Evolutionary conservation across 2,113 vertebrate genomes (phyloP).

Genomic region (Rissa tridactyla): DNA sequence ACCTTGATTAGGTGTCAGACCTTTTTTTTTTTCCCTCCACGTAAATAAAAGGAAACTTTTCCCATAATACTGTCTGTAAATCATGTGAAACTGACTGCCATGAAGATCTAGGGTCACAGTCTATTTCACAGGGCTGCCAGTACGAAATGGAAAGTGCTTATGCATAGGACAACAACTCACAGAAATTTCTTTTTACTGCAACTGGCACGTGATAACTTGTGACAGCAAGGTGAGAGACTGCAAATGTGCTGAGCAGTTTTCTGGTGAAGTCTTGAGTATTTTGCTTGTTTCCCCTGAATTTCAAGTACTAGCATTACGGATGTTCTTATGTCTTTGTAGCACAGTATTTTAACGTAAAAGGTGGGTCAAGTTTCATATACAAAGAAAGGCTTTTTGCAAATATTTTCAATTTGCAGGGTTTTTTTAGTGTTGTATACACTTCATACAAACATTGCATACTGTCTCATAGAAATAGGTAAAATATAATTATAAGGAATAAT

Average conservation of each 20-base stretch:
- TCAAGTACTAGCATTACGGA: not conserved
- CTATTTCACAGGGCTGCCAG: not conserved
- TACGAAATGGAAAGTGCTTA: not conserved
- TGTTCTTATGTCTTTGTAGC: not conserved
- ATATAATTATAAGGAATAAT: not conserved
- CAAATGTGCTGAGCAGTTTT: not conserved
- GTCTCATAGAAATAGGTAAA: not conserved
- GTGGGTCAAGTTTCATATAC: not conserved
- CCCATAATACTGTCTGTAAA: not conserved
- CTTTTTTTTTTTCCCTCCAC: not conserved
- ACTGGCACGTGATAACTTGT: not conserved
- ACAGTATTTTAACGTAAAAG: not conserved
- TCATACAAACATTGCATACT: not conserved
- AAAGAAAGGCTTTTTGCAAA: not conserved
- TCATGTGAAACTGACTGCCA: not conserved
- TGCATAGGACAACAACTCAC: not conserved
- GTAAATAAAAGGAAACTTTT: not conserved
- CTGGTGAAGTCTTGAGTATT: not conserved
- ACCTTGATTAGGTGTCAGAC: not conserved
- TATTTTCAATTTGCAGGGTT: accelerated
- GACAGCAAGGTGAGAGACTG: not conserved
- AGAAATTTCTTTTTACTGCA: not conserved
- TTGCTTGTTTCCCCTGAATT: not conserved
- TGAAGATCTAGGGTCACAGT: not conserved
- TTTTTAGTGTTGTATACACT: not conserved